These are phyloP conservation scores for Danio jaintianensis DNA, from an alignment of 2,797 vertebrate genomes.

Conservation along the genomic window DNA sequence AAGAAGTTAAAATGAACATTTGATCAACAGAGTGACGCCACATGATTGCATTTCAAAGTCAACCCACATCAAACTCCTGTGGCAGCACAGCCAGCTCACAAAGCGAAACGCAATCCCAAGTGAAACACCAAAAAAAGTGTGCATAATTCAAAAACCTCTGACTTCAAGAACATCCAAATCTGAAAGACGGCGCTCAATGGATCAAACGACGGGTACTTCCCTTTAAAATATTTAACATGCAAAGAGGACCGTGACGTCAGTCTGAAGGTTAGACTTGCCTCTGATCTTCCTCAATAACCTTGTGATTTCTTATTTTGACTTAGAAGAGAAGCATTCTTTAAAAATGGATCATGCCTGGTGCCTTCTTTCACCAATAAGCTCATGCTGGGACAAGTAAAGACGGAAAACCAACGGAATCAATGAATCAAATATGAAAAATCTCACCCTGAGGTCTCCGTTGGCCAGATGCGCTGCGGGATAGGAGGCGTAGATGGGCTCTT, in stretches of 20 bases:
- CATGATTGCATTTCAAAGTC: slow-evolving; percentile 51
- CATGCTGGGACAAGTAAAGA: slow-evolving; percentile 8
- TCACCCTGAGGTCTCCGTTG: slow-evolving; percentile 96
- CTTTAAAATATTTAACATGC: slow-evolving; percentile 11
- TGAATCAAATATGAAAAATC: slow-evolving; percentile 50
- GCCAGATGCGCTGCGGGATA: slow-evolving; percentile 94
- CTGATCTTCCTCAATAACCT: background rate
- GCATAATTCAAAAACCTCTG: slow-evolving; percentile 8
- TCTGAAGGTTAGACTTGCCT: slow-evolving; percentile 13
- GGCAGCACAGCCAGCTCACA: slow-evolving; percentile 9
- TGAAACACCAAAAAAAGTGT: slow-evolving; percentile 4
- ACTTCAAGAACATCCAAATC: slow-evolving; percentile 38
- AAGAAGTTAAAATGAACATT: slow-evolving; percentile 11
- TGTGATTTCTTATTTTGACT: slow-evolving; percentile 15
- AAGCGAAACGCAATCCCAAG: slow-evolving; percentile 21
- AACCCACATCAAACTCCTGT: slow-evolving; percentile 36
- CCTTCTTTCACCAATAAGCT: background rate
- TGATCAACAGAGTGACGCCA: slow-evolving; percentile 38
- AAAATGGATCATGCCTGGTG: background rate
- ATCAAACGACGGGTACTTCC: slow-evolving; percentile 29
- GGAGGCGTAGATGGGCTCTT: slow-evolving; percentile 96
- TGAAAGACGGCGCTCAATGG: slow-evolving; percentile 23
- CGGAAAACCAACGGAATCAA: slow-evolving; percentile 5
- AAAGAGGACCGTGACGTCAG: background rate
- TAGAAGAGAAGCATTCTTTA: slow-evolving; percentile 10